A percentile compares a stretch with the other conserved stretches of the same genome.
Evolutionary conservation across 1,140 invertebrate species (phyloP).

Genomic region (Saccostrea glomerata): DNA sequence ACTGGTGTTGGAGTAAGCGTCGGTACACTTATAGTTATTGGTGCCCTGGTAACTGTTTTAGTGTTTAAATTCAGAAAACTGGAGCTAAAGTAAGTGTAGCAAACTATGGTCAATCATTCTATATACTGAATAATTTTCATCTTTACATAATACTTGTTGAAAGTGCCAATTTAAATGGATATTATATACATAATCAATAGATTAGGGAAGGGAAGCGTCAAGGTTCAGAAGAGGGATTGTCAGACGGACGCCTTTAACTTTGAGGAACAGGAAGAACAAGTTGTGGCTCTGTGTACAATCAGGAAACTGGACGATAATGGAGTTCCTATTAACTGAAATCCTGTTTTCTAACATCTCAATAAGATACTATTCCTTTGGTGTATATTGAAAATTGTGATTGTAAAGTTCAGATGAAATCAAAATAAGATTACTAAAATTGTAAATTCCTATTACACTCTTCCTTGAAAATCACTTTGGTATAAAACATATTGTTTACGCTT

Average conservation of each 20-base stretch:
- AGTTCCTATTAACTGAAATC: not conserved
- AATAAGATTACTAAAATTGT: no score
- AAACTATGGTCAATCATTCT: not conserved
- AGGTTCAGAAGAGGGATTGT: not conserved
- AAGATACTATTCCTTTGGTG: no score
- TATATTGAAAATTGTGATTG: no score
- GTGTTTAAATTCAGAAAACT: conserved; percentile 13
- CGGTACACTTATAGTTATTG: not conserved
- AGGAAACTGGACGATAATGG: not conserved
- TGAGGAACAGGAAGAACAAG: not conserved
- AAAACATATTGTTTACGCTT: no score
- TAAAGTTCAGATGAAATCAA: no score
- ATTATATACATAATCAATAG: not conserved
- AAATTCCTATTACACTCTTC: no score
- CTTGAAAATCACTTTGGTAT: no score
- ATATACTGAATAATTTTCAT: not conserved
- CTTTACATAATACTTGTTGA: not conserved
- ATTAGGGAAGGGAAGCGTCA: not conserved
- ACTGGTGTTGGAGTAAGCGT: not conserved
- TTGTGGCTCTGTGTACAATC: not conserved
- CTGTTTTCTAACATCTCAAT: no score
- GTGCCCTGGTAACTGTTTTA: not conserved
- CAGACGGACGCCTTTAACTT: conserved; percentile 14
- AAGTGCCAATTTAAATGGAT: no score
- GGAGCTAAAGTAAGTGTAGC: not conserved